Evolutionary conservation across 2,113 vertebrate species (phyloP), one percentile per base, ranked within the genome.

Genomic region (Rhinopomastus cyanomelas): DNA sequence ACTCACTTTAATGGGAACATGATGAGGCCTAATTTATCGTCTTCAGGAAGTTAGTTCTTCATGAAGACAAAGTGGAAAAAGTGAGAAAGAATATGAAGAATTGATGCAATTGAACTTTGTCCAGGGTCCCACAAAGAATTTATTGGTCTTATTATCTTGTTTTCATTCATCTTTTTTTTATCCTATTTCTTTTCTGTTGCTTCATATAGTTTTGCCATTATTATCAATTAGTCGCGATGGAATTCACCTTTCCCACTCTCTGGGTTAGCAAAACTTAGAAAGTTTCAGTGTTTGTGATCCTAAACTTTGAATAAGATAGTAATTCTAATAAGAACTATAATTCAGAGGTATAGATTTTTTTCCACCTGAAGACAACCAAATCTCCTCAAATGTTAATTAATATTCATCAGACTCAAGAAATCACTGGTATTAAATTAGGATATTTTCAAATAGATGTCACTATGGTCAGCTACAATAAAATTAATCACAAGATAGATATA

Each of bases 51-150:
- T 36, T 66, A 62, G 42, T 73, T 23, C 7, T 74, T 87, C 42
- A 52, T 66, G 85, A 92, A 91, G 75, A 90, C 9, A 59, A 71
- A 80, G 60, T 77, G 19, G 16, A 67, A 82, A 89, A 93, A 85
- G n/a, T 22, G 13, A 21, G 51, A 67, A 60, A 59, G 16, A 4
- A 48, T 59, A 60, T 77, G 64, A 93, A 37, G 49, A 83, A 82
- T 1, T 82, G 52, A 87, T 80, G 29, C 8, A 85, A 64, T 3
- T 51, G 32, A 80, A 85, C 15, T 80, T 85, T 74, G 2, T 6
- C 8, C 6, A 68, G 18, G 6, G 16, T 81, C 34, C 37, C 51
- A 81, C 1, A 5, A 81, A 67, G 10, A 46, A 4, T 8, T 64
- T 80, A 25, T 20, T 7, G 6, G 22, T 67, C 23, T 51, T 59